Evolutionary conservation across 2,113 vertebrate genomes (phyloP), one percentile per base, ranked within the genome.

Genomic region (Brachyhypopomus occidentalis): DNA sequence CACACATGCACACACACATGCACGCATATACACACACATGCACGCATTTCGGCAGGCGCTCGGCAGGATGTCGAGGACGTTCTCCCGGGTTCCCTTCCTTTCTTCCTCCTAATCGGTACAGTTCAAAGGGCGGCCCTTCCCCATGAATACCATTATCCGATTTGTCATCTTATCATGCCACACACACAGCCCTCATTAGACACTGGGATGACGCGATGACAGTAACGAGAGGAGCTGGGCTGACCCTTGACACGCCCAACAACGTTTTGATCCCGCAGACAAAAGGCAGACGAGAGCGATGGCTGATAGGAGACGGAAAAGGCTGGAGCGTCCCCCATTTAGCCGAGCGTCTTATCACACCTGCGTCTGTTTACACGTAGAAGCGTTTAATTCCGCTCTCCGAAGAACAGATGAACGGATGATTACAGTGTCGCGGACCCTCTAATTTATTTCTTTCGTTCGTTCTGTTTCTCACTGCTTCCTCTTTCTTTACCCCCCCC

Each of bases 41-140:
- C 88, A 36, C 87, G 75, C 75, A 77, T 45, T 30, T 81, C 81
- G 62, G 34, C 82, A 87, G 59, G 71, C 25, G 55, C 83, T 89
- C 36, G 19, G 2, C 19, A 81, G 27, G 17, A 77, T 75, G 83
- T 25, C 77, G 63, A 41, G 20, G 23, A 69, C 23, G 59, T 22
- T 71, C 9, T 4, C 20, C 0, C 41, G 4, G 1, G 5, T n/a
- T 7, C 19, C 9, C 8, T 27, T 22, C n/a, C 9, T n/a, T 81
- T 70, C 38, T 77, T 34, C 79, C 59, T 69, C 8, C n/a, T 83
- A 77, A 87, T 84, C 1, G 77, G 67, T 36, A 69, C 62, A 38
- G 80, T 45, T 71, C 70, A 77, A 25, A 77, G 78, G 73, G 52
- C 58, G 78, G 27, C 30, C 71, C 66, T 75, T 79, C 72, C 72